Evolutionary conservation across 2,113 vertebrate species (phyloP).

Genomic region (Cygnus atratus): DNA sequence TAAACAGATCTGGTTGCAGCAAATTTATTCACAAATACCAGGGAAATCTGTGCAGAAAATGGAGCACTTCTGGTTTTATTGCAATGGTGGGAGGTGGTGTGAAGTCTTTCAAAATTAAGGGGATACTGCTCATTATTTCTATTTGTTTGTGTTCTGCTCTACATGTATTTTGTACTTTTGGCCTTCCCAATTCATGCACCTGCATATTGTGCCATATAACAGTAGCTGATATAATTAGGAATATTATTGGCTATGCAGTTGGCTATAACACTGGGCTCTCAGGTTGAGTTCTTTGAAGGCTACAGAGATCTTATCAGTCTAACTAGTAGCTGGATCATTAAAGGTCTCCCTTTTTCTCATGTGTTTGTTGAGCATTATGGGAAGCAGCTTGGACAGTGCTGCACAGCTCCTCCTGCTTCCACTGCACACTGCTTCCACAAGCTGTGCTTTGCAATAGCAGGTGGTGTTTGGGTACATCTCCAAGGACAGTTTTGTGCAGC

Average conservation of each 20-base stretch:
- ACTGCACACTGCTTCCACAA: background rate
- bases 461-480: background rate
- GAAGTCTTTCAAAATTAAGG: background rate
- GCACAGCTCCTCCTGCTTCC: background rate
- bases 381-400: background rate
- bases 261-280: background rate
- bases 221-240: rapidly evolving
- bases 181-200: background rate
- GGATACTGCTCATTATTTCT: background rate
- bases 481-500: background rate
- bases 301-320: background rate
- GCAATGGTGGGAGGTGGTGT: rapidly evolving
- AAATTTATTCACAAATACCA: background rate
- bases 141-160: background rate
- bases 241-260: background rate
- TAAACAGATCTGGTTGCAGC: background rate
- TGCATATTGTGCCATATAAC: background rate
- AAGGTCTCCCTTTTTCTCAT: background rate
- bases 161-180: background rate
- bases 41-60: background rate
- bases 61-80: background rate
- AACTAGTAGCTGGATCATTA: background rate
- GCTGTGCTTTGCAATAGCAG: background rate
- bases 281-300: background rate
- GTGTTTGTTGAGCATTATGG: background rate